Evolutionary conservation across 2,113 vertebrate species (phyloP).

Genomic region (Ceyx melanurus): DNA sequence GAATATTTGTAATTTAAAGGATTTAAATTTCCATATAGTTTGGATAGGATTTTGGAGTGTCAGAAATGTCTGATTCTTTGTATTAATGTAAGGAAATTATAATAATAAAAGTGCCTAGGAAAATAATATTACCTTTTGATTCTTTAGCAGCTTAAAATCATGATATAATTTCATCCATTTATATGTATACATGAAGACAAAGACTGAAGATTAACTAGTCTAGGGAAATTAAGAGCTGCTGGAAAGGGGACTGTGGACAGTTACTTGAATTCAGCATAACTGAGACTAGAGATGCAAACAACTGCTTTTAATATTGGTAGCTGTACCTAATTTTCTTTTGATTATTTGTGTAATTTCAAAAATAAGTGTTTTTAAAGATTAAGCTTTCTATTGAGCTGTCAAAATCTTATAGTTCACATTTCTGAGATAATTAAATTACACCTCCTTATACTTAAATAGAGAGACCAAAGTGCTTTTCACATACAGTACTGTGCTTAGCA

Average conservation of each 20-base stretch:
- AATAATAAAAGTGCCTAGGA: neutral
- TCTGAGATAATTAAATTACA: slow-evolving; percentile 67
- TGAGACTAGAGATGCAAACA: neutral
- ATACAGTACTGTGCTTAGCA: slow-evolving; percentile 55
- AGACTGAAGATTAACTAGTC: neutral
- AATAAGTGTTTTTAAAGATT: slow-evolving; percentile 5
- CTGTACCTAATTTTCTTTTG: neutral
- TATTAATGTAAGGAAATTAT: neutral
- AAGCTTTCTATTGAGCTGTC: slow-evolving; percentile 30
- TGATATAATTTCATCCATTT: neutral
- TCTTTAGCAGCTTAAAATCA: neutral
- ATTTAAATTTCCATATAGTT: neutral
- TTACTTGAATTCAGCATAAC: neutral
- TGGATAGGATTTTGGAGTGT: neutral
- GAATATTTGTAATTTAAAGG: neutral
- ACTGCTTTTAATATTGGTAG: neutral
- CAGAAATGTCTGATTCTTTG: neutral
- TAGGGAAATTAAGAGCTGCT: neutral
- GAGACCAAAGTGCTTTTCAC: slow-evolving; percentile 69
- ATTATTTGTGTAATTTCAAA: neutral
- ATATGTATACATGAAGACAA: neutral
- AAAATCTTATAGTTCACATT: slow-evolving; percentile 50
- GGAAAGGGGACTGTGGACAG: neutral
- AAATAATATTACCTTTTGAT: no score
- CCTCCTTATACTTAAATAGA: slow-evolving; percentile 59